Evolutionary conservation across 2,888 invertebrate genomes (phyloP).

Genomic region (Dynastes hyllus): DNA sequence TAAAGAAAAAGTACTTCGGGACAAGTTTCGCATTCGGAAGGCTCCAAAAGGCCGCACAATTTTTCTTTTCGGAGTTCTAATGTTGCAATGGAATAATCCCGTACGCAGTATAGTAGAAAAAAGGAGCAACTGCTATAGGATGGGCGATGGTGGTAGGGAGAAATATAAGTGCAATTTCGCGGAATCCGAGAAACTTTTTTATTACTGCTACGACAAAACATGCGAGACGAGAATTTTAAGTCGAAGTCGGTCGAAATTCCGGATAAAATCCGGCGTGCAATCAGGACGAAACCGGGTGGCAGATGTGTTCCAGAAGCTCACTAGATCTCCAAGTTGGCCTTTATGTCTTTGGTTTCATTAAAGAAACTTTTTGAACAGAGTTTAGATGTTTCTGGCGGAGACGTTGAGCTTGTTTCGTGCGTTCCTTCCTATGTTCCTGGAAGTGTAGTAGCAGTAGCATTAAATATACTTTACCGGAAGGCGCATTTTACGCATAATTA

Average conservation of each 20-base stretch:
- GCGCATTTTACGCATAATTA: not conserved
- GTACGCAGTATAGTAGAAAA: constrained; percentile 8
- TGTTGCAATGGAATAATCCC: constrained; percentile 36
- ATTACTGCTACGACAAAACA: constrained; percentile 39
- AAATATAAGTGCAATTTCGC: constrained; percentile 42
- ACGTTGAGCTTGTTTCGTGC: not conserved
- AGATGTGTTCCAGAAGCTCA: constrained; percentile 19
- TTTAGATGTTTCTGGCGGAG: constrained; percentile 11
- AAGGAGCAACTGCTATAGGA: constrained; percentile 1
- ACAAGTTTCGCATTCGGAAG: constrained; percentile 14
- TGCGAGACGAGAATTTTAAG: constrained; percentile 44
- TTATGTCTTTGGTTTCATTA: constrained; percentile 34
- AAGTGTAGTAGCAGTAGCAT: not conserved
- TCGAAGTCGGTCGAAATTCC: constrained; percentile 19
- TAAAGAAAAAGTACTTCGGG: constrained; percentile 37
- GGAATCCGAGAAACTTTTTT: constrained; percentile 45
- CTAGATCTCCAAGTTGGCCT: not conserved
- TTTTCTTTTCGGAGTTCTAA: constrained; percentile 34
- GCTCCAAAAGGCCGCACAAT: constrained; percentile 38
- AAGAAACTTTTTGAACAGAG: constrained; percentile 10
- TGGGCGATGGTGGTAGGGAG: not conserved
- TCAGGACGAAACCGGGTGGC: constrained; percentile 17
- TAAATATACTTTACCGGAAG: too few relatives aligned
- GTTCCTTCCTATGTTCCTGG: not conserved
- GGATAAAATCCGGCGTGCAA: constrained; percentile 4